These are phyloP conservation scores for Myotis lucifugus DNA, from an alignment of 2,113 vertebrate species.

Conservation along the genomic window DNA sequence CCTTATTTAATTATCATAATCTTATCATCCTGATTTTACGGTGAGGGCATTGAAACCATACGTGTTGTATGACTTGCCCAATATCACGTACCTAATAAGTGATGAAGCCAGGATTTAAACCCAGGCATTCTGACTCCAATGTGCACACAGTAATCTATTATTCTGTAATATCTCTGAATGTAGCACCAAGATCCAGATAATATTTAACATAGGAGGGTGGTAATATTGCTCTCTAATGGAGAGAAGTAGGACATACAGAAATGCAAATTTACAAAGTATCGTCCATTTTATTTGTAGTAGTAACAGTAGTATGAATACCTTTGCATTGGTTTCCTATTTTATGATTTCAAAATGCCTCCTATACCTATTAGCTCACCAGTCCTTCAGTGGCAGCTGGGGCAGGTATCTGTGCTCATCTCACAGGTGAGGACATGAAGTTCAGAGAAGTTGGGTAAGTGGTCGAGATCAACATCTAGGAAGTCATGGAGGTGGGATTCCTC, in stretches of 20 bases:
- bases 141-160: neutral
- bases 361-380: neutral
- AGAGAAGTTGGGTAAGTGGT: neutral
- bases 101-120: neutral
- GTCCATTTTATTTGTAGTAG: neutral
- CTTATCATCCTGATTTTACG: neutral
- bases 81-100: neutral
- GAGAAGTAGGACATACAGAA: neutral
- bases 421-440: neutral
- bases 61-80: neutral
- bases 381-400: neutral
- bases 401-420: neutral
- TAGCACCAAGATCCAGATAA: neutral
- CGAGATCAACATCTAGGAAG: neutral
- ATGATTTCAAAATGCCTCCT: neutral
- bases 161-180: neutral
- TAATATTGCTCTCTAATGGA: neutral
- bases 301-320: neutral
- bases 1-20: slow-evolving; percentile 5
- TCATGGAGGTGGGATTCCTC: neutral
- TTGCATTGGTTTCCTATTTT: neutral
- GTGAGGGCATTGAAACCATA: neutral
- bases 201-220: neutral
- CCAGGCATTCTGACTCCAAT: neutral
- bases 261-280: neutral